Evolutionary conservation across 2,797 vertebrate species (phyloP), one percentile per base, ranked within the genome.

Genomic region (Percopsis omiscomaycus): DNA sequence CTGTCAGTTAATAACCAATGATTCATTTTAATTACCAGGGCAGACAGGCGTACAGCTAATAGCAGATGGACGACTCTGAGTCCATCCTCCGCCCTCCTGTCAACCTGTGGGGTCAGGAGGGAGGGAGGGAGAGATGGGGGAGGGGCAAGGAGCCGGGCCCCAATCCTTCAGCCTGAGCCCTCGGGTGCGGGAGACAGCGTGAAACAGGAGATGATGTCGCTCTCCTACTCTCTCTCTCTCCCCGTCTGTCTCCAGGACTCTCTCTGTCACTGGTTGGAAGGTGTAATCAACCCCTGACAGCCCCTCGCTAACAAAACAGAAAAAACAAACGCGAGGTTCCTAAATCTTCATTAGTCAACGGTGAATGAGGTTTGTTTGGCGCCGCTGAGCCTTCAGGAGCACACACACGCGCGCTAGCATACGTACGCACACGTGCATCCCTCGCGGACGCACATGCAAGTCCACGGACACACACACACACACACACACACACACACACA

Each of bases 271-370:
- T 61, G 75, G 77, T 77, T 80, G 73, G 76, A 83, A 64, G 85
- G 81, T 80, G 76, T 78, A 84, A 86, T 89, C 75, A 77, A 84
- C 44, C 76, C 68, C 63, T 81, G 85, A 85, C 87, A 86, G 81
- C 80, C 81, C 81, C 79, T 85, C 74, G 54, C 71, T 72, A 73
- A 37, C 78, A 81, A 84, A 78, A 83, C 79, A 77, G 71, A 22
- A 79, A 81, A 84, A 78, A 83, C 81, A 77, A 84, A 83, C 73
- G 74, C 80, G 73, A 48, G 80, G 79, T 88, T 82, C 84, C 88
- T 87, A 89, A 88, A 89, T 88, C 86, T 86, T 89, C 86, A 89
- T 90, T 88, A 90, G 84, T 87, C 88, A 85, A 77, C 71, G 71
- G 84, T 72, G 83, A 86, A 88, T 75, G 77, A 84, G 86, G 82